Evolutionary conservation across 1,140 invertebrate species (phyloP), one percentile per base, ranked within the genome.

Genomic region (Lasaia peninsularis): DNA sequence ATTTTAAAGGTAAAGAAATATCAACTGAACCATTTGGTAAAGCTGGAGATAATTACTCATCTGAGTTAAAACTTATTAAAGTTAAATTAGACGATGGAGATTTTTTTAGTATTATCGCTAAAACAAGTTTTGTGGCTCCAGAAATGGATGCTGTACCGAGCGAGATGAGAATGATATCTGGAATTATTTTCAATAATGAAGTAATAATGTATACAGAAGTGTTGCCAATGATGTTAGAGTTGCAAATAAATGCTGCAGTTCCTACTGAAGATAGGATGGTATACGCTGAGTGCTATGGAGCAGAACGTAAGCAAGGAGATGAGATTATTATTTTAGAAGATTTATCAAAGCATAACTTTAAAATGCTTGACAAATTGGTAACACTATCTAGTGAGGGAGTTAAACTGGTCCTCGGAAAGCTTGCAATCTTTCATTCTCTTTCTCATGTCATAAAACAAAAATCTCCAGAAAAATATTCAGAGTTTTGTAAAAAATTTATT

Each of bases 291-390:
- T 91, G 85, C 56, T 88, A 81, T 35, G 75, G 63, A n/a, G 74
- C 65, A 0, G 63, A 71, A 5, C 60, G 37, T 9, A 77, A 88
- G 40, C 69, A 82, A 24, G 60, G 69, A 6, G 62, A 89, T 35
- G 90, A 91, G 73, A 72, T 88, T 2, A 82, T 92, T 8, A 69
- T 92, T 20, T 69, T 93, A 53, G 88, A 92, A 68, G 91, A 93
- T 73, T 66, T 93, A 11, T 71, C 77, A 44, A 35, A 63, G 1
- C 32, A 58, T 6, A 87, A 88, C 0, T 92, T 83, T 60, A 31
- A 48, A 10, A 76, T 92, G 61, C 73, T 84, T 37, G 76, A 92
- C 60, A 80, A 89, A 44, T 80, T 83, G 4, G 60, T 69, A 11
- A 71, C 88, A 2, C 62, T 92, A 2, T 73, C 85, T 5, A 53